Base-by-base conservation (phyloP, 2,888 invertebrate species). In the Catocala fraxini region DNA sequence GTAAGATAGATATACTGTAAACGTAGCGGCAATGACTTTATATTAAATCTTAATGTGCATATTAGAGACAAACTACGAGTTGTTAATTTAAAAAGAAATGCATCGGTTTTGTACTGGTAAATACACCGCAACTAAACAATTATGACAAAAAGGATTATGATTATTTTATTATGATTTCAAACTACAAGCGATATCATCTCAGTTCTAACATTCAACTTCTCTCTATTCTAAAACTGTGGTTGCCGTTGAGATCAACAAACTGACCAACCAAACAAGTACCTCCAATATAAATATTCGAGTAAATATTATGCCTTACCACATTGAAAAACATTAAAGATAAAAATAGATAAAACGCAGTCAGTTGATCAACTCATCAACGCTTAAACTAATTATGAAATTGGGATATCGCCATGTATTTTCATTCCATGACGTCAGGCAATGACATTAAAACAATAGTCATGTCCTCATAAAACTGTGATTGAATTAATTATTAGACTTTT, bases 341-440 rank as follows among this genome's bases (percentile, higher is more conserved):
- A 68, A 75, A 70, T 72, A 72, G 45, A 64, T 61, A 57, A 56
- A 64, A 63, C 52, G 63, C 33, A 42, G 53, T 54, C 48, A 51
- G 53, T 61, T 58, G 61, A 67, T 65, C 55, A 59, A 64, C 54
- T 51, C 62, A 63, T 70, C 67, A 64, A 64, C 63, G 62, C 34
- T 59, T 45, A 52, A 60, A 56, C 53, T 58, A 71, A 71, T 74
- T 70, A 74, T 56, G 53, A 68, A 43, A 60, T 59, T 41, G 47
- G 54, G 58, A 65, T 69, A 69, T 56, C 13, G 15, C 15, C 15
- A 11, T 45, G 59, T 65, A 59, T 63, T 64, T 71, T 68, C 51
- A 51, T 52, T 70, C 68, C 63, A 57, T 72, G 75, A 72, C 75
- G 66, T 75, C 64, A 70, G 43, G 9, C 33, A 51, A 46, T 42